A percentile compares a stretch with the other conserved stretches of the same genome.
Evolutionary conservation across 2,797 vertebrate genomes (phyloP).

Genomic region (Sebastes matsubarae): DNA sequence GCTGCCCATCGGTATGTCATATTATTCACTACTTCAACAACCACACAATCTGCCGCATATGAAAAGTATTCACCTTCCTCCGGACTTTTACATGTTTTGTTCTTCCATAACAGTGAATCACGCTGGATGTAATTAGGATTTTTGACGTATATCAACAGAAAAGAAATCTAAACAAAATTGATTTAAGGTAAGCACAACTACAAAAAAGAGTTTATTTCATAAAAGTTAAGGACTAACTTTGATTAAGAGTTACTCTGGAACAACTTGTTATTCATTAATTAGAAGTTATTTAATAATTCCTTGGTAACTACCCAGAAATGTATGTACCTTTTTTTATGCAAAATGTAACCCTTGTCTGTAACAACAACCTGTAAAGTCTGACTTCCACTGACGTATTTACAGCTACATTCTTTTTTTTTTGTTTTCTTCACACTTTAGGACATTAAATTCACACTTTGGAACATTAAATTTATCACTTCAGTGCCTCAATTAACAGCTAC

Average conservation of each 20-base stretch:
- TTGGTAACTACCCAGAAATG: not conserved
- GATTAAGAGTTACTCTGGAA: not conserved
- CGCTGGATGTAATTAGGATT: too few relatives aligned
- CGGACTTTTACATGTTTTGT: too few relatives aligned
- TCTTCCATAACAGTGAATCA: too few relatives aligned
- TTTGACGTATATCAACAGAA: too few relatives aligned
- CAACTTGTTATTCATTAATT: constrained; percentile 1
- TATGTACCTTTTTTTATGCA: not conserved
- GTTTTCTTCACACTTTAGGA: constrained; percentile 41
- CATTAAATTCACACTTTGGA: constrained; percentile 42
- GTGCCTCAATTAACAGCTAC: constrained; percentile 49
- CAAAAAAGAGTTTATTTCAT: too few relatives aligned
- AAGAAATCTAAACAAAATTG: too few relatives aligned
- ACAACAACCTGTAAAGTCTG: constrained; percentile 8
- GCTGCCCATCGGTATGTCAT: too few relatives aligned
- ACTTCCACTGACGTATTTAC: constrained; percentile 45
- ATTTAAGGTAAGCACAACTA: too few relatives aligned
- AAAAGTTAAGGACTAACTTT: not conserved
- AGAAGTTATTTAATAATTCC: not conserved
- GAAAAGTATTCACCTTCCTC: too few relatives aligned
- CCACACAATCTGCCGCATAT: too few relatives aligned
- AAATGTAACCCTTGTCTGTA: not conserved
- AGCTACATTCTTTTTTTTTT: constrained; percentile 7
- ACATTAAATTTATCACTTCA: constrained; percentile 43
- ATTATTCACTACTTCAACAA: too few relatives aligned